Conservation (phyloP, 64 coral and sea anemone species). For the Stylophora pistillata region DNA sequence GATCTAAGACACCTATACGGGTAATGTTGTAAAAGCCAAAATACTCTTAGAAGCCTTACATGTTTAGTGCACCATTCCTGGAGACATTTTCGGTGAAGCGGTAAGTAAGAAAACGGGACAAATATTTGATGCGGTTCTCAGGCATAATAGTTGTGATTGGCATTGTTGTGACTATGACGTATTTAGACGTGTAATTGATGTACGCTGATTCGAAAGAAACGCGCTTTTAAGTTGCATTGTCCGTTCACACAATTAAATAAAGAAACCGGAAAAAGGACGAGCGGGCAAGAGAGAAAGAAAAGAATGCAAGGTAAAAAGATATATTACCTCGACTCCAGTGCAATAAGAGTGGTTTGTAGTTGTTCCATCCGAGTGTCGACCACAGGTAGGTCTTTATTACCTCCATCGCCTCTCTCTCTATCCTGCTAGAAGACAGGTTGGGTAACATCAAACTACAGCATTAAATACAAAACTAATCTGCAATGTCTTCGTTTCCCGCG, state of each 20-base stretch:
- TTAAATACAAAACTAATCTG: too few relatives aligned
- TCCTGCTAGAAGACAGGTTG: conserved; percentile 15
- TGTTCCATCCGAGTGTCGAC: conserved; percentile 60
- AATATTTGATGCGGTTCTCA: neutral
- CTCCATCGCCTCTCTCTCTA: conserved; percentile 27
- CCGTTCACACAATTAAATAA: neutral
- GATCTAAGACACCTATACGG: neutral
- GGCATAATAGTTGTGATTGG: neutral
- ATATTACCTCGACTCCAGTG: conserved; percentile 71
- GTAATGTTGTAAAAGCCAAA: neutral
- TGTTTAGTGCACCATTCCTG: neutral
- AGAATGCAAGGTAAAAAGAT: too few relatives aligned
- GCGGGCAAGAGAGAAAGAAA: too few relatives aligned
- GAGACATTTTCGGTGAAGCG: neutral
- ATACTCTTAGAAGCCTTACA: neutral
- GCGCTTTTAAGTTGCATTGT: neutral
- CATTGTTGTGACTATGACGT: conserved; percentile 8
- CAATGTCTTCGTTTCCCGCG: too few relatives aligned
- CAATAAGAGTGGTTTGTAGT: conserved; percentile 69
- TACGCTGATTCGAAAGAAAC: neutral
- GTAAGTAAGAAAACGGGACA: neutral
- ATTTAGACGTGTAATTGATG: neutral
- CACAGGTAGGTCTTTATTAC: conserved; percentile 18
- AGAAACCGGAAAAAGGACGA: too few relatives aligned
- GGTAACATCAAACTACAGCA: neutral